Percentiles rank a stretch among this genome's conserved stretches.
These are phyloP conservation scores for Meloidogyne floridensis DNA, from an alignment of 1,140 invertebrate genomes.

Conservation along the genomic window DNA sequence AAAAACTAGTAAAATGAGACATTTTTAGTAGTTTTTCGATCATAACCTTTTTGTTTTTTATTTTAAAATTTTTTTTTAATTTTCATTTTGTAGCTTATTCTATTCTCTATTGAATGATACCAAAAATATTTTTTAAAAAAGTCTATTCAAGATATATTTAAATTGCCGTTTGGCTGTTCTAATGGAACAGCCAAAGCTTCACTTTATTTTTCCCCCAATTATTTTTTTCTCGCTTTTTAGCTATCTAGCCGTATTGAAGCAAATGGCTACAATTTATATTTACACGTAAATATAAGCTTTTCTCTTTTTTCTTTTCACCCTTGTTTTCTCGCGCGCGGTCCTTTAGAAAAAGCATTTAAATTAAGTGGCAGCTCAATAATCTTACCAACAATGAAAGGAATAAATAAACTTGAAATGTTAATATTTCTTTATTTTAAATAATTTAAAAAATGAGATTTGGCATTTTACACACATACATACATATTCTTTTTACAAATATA, in stretches of 20 bases:
- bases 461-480: not conserved
- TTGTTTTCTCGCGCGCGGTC: not conserved
- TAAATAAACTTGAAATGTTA: not conserved
- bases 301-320: not conserved
- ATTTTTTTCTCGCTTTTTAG: not conserved
- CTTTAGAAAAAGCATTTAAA: not conserved
- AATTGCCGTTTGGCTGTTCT: not conserved
- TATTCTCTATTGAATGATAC: not conserved
- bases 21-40: not conserved
- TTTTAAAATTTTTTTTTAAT: not conserved
- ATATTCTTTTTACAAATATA: too few relatives aligned
- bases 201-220: not conserved
- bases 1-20: not conserved
- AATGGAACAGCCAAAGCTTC: not conserved
- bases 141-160: not conserved
- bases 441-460: not conserved
- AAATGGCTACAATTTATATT: not conserved
- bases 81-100: not conserved
- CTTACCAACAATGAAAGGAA: not conserved
- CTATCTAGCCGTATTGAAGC: not conserved
- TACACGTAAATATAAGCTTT: not conserved
- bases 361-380: not conserved
- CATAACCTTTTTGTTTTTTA: not conserved
- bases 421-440: not conserved
- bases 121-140: not conserved